Percentiles rank a stretch among this genome's conserved stretches.
These are phyloP conservation scores for Turritopsis rubra DNA, from an alignment of 30 jellyfish, hydroid and myxozoan genomes.

Conservation along the genomic window DNA sequence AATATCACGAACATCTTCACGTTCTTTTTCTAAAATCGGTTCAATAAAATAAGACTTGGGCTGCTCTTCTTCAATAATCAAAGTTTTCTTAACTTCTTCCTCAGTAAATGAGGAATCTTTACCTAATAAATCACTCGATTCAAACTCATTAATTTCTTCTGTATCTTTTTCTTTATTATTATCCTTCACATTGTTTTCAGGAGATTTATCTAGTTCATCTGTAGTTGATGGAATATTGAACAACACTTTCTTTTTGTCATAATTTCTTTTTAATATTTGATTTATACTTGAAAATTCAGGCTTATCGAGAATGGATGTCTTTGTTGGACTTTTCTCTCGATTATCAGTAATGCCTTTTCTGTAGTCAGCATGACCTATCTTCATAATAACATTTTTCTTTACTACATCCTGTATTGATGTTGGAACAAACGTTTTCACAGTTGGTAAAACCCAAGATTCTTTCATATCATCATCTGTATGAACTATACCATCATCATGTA, in stretches of 20 bases:
- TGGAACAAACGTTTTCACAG: constrained; percentile 3
- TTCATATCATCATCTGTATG: neutral
- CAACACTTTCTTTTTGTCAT: neutral
- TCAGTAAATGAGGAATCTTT: neutral
- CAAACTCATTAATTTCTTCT: neutral
- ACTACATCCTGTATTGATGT: neutral
- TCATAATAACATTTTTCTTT: neutral
- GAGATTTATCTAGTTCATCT: neutral
- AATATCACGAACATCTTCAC: neutral
- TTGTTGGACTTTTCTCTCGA: neutral
- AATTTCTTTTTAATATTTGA: neutral
- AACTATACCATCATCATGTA: neutral
- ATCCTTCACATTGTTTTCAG: neutral
- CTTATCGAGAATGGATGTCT: constrained; percentile 2
- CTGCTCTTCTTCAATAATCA: neutral
- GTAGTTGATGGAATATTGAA: neutral
- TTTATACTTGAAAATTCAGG: constrained; percentile 1
- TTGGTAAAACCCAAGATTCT: neutral
- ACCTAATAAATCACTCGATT: no score
- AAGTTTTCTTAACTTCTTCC: no score
- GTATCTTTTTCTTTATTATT: neutral
- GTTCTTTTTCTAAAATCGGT: neutral
- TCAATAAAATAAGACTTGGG: neutral
- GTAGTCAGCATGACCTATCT: constrained; percentile 6
- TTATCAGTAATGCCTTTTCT: constrained; percentile 10